Evolutionary conservation across 92 coral and sea anemone genomes (phyloP).

Genomic region (Plumapathes pennacea): DNA sequence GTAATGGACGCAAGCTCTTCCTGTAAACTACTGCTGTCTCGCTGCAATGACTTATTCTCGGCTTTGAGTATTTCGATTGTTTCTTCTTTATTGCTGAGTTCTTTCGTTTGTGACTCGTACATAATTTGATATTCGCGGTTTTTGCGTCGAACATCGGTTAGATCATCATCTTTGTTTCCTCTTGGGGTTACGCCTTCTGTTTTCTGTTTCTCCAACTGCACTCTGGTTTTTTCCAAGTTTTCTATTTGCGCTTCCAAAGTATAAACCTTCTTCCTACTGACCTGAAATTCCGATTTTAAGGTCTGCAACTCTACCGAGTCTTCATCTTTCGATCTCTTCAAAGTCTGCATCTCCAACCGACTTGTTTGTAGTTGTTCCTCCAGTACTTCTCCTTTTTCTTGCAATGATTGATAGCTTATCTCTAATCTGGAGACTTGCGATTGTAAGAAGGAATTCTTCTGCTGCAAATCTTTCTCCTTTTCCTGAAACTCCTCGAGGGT

Average conservation of each 20-base stretch:
- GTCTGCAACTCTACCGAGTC: slow-evolving; percentile 54
- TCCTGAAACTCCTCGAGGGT: slow-evolving; percentile 54
- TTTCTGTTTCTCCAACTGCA: slow-evolving; percentile 45
- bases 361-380: slow-evolving; percentile 66
- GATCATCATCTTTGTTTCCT: slow-evolving; percentile 45
- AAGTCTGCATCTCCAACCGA: slow-evolving; percentile 57
- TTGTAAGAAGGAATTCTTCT: slow-evolving; percentile 58
- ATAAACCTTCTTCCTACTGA: slow-evolving; percentile 52
- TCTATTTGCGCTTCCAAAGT: slow-evolving; percentile 66
- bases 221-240: slow-evolving; percentile 65
- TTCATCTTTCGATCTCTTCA: slow-evolving; percentile 60
- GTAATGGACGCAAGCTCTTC: slow-evolving; percentile 51
- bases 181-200: slow-evolving; percentile 39
- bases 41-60: slow-evolving; percentile 61
- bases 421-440: slow-evolving; percentile 72
- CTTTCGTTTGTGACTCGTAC: slow-evolving; percentile 60
- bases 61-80: slow-evolving; percentile 52
- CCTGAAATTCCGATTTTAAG: slow-evolving; percentile 52
- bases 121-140: slow-evolving; percentile 64
- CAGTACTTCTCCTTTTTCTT: slow-evolving; percentile 56
- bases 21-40: slow-evolving; percentile 57
- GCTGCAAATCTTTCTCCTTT: slow-evolving; percentile 61
- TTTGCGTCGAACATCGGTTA: slow-evolving; percentile 49
- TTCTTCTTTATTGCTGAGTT: slow-evolving; percentile 66
- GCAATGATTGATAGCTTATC: slow-evolving; percentile 51